Evolutionary conservation across 2,797 vertebrate species (phyloP), one percentile per base, ranked within the genome.

Genomic region (Nyctibius grandis): DNA sequence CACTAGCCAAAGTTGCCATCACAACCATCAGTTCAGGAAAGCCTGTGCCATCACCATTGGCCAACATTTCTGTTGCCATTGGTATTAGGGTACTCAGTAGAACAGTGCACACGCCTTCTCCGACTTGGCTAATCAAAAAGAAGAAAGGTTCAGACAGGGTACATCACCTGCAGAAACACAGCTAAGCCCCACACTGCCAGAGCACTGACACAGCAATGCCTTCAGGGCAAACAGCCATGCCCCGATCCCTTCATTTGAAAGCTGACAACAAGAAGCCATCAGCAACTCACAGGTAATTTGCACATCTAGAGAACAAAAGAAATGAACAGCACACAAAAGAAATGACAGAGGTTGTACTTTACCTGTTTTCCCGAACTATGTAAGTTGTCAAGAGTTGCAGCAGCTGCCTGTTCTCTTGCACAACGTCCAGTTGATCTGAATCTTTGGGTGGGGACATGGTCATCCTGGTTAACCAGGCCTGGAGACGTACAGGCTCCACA

Each of bases 21-120:
- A 99, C 99, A 18, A 99, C 98, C 99, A 99, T 99, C 91, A 99
- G 99, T 85, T 99, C 99, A 2, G 99, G 99, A 79, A 99, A 99
- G 57, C 99, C 99, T 2, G 99, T 98, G 75, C 99, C 99, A 69
- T 99, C 99, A 2, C 99, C 99, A 3, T 98, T 99, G 82, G 99
- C 97, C 96, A 99, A 95, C 99, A 99, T 99, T 91, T 99, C 99
- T 6, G 99, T 99, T 65, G 99, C 99, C 99, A 99, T 99, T n/a
- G 99, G 99, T 69, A 99, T 99, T 36, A 99, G 98, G 5, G 99
- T 99, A 93, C 99, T 99, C 94, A 99, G 98, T 11, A 99, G 98
- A 84, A 99, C 99, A 0, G 99, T 99, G 97, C 99, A 99, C 69
- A 99, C 99, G 5, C 99, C 99, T 98, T 99, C 99, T 42, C 99